Evolutionary conservation across 2,113 vertebrate species (phyloP), one percentile per base, ranked within the genome.

Genomic region (Zootoca vivipara): DNA sequence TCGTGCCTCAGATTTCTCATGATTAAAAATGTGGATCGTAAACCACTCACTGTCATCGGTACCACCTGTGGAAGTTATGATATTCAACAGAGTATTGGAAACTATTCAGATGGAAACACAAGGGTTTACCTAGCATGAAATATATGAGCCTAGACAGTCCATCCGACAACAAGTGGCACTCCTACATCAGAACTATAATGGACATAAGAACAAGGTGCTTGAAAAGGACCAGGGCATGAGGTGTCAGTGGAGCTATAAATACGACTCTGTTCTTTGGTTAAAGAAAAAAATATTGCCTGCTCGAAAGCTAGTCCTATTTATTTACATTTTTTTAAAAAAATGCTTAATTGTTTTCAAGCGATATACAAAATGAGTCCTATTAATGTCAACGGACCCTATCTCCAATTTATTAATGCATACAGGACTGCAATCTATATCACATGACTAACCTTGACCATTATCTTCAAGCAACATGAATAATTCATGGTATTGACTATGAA

Each of bases 11-110:
- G 52, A 56, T 93, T 83, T 20, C 20, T 38, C 13, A 1, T 0
- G 7, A 1, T 85, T 64, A 87, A 86, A 65, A 90, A 38, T 46
- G 38, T 90, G 79, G 79, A 20, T 85, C 90, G 88, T 87, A 73
- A 86, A 69, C 38, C 24, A 78, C 1, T 1, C 22, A 52, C 2
- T 1, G 56, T 22, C 3, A 15, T 2, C 16, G 22, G 75, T 24
- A 65, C 35, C 24, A 28, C 42, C 20, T 67, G 28, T 67, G 30
- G 33, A 64, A 56, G 42, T 0, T 5, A 7, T 89, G 82, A 46
- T 52, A 38, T 52, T 33, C 40, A 56, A 28, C 15, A 42, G 7
- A 69, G 20, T 40, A 24, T 35, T 24, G 24, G 4, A 78, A 46
- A 52, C 75, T 78, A 20, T 79, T 79, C 28, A 79, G 16, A 77